Conservation (phyloP, 2,113 vertebrate species). For the Pristiophorus japonicus region DNA sequence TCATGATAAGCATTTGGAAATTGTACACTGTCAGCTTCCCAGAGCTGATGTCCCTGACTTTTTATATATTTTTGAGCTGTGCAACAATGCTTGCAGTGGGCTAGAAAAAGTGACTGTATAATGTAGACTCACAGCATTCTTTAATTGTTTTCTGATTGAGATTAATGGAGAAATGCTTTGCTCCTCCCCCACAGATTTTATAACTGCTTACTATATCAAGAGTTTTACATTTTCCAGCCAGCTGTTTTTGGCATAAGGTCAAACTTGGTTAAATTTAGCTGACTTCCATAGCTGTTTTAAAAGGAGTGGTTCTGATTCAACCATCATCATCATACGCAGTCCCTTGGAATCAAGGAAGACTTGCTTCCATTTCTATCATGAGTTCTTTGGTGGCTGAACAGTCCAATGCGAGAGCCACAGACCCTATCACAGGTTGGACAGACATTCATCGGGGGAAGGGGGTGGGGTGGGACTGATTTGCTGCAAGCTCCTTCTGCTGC, state of each 20-base stretch:
- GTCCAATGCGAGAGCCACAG: too few species aligned
- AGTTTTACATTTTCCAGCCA: not conserved
- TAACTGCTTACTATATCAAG: too few species aligned
- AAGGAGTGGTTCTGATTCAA: slow-evolving; percentile 15
- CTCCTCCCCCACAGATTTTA: not conserved
- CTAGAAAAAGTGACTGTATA: not conserved
- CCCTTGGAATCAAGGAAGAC: too few species aligned
- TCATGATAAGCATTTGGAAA: not conserved
- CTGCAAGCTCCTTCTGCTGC: too few species aligned
- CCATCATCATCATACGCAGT: too few species aligned
- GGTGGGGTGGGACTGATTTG: too few species aligned
- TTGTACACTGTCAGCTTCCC: not conserved
- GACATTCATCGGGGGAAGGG: too few species aligned
- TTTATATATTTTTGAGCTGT: not conserved
- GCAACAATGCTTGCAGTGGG: not conserved
- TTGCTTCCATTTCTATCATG: too few species aligned
- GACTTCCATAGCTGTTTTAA: not conserved
- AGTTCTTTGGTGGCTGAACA: too few species aligned
- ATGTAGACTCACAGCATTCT: not conserved
- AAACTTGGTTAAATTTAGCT: slow-evolving; percentile 2
- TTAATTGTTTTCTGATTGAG: not conserved
- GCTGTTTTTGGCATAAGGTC: slow-evolving; percentile 30
- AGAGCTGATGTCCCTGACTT: not conserved
- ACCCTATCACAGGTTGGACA: too few species aligned
- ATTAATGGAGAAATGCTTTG: not conserved